Conservation (phyloP, 2,888 invertebrate species). For the Erannis defoliaria region DNA sequence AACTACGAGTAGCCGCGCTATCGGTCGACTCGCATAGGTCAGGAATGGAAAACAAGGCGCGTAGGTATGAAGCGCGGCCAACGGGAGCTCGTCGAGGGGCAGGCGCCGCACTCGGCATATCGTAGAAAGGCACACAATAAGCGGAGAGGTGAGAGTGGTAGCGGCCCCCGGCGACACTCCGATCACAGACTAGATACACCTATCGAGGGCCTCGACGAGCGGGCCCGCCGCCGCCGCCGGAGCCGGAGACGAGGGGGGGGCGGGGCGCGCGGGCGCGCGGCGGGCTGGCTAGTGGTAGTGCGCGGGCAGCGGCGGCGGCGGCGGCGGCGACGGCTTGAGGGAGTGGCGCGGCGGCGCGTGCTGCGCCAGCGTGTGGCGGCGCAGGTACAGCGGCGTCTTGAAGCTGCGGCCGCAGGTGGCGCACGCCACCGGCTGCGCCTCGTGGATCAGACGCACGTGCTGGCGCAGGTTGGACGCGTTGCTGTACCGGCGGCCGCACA, state of each 20-base stretch:
- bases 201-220: conserved; percentile 74
- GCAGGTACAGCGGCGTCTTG: conserved; percentile 92
- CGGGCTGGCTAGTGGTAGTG: conserved; percentile 42
- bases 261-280: conserved; percentile 54
- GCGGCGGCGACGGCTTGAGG: conserved; percentile 61
- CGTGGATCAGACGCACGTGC: conserved; percentile 91
- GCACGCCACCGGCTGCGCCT: conserved; percentile 90
- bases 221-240: conserved; percentile 11
- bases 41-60: conserved; percentile 31
- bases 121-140: conserved; percentile 85
- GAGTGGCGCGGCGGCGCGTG: conserved; percentile 81
- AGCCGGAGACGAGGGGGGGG: conserved; percentile 42
- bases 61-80: conserved; percentile 20
- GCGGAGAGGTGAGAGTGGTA: conserved; percentile 83
- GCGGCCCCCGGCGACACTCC: conserved; percentile 84
- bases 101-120: conserved; percentile 74
- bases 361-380: conserved; percentile 91
- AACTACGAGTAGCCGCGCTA: not conserved
- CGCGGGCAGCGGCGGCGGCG: conserved; percentile 50
- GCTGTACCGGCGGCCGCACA: conserved; percentile 90
- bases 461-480: conserved; percentile 91
- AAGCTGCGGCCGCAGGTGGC: conserved; percentile 90
- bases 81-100: conserved; percentile 62
- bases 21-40: conserved; percentile 30
- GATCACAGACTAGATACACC: conserved; percentile 85